Evolutionary conservation across 2,888 invertebrate genomes (phyloP).

Genomic region (Pterostichus niger): DNA sequence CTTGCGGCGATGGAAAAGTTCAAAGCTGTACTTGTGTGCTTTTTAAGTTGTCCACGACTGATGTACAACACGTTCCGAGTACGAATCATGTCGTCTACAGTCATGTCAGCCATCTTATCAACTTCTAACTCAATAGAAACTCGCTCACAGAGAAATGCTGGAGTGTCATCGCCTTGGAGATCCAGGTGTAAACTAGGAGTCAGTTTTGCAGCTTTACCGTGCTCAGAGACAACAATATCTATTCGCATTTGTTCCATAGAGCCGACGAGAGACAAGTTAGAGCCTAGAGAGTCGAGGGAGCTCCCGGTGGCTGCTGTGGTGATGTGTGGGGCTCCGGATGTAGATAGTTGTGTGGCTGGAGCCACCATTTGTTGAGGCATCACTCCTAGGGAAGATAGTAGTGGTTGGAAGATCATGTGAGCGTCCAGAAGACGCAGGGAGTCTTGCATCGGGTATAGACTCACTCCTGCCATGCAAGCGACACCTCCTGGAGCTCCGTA

Average conservation of each 20-base stretch:
- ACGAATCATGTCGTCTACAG: slow-evolving; percentile 90
- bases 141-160: slow-evolving; percentile 95
- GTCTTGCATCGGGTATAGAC: slow-evolving; percentile 88
- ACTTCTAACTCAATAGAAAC: slow-evolving; percentile 94
- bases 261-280: slow-evolving; percentile 90
- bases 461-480: slow-evolving; percentile 80
- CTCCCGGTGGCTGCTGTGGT: background rate
- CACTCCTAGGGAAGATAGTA: slow-evolving; percentile 92
- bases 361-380: slow-evolving; percentile 90
- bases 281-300: slow-evolving; percentile 91
- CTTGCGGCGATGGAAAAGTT: slow-evolving; percentile 91
- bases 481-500: slow-evolving; percentile 70
- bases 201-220: slow-evolving; percentile 82
- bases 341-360: slow-evolving; percentile 6
- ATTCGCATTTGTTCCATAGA: slow-evolving; percentile 93
- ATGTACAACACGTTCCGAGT: slow-evolving; percentile 92
- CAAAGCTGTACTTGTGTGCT: slow-evolving; percentile 94
- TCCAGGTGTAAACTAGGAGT: slow-evolving; percentile 71
- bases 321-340: background rate
- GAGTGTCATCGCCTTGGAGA: slow-evolving; percentile 83
- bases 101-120: slow-evolving; percentile 93
- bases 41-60: slow-evolving; percentile 91
- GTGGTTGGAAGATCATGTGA: slow-evolving; percentile 95
- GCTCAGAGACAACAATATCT: slow-evolving; percentile 96
- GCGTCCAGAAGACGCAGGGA: slow-evolving; percentile 93